phyloP scores from a whole-genome alignment of 1,140 invertebrate genomes.

The Dendroctonus ponderosae region DNA sequence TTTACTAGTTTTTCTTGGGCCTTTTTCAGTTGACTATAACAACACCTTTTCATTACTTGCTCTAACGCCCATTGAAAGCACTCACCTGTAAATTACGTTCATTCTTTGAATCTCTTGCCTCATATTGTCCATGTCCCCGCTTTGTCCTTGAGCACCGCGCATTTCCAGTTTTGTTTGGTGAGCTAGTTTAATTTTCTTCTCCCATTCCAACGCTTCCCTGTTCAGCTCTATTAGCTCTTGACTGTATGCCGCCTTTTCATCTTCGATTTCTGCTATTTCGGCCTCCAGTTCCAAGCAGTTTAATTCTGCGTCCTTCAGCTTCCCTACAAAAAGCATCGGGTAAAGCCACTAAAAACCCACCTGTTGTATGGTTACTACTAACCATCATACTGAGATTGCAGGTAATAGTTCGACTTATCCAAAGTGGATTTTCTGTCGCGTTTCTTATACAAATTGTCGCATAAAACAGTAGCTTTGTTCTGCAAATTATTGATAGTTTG shows the following conservation, averaged over 20 bases:
- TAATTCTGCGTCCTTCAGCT: conserved; percentile 58
- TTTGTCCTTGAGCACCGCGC: conserved; percentile 62
- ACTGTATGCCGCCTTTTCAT: conserved; percentile 63
- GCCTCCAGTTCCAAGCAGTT: conserved; percentile 64
- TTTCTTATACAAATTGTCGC: conserved; percentile 60
- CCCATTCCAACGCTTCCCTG: conserved; percentile 71
- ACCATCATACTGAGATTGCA: conserved; percentile 57
- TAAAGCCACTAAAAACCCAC: background rate
- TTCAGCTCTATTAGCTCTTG: conserved; percentile 63
- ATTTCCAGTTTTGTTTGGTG: conserved; percentile 67
- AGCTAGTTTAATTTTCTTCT: conserved; percentile 72
- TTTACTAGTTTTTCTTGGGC: conserved; percentile 72
- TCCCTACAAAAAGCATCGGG: conserved; percentile 43
- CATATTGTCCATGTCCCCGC: conserved; percentile 70
- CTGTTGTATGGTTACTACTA: conserved; percentile 32
- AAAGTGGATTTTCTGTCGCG: conserved; percentile 59
- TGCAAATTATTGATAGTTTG: conserved; percentile 60
- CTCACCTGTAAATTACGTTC: conserved; percentile 57
- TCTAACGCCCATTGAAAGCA: background rate
- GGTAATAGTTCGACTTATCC: conserved; percentile 60
- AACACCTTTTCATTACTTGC: background rate
- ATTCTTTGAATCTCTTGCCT: conserved; percentile 79
- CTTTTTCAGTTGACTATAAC: conserved; percentile 63
- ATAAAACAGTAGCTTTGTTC: conserved; percentile 60
- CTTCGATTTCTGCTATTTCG: conserved; percentile 64